Evolutionary conservation across 2,797 vertebrate genomes (phyloP).

Genomic region (Margarornis squamiger): DNA sequence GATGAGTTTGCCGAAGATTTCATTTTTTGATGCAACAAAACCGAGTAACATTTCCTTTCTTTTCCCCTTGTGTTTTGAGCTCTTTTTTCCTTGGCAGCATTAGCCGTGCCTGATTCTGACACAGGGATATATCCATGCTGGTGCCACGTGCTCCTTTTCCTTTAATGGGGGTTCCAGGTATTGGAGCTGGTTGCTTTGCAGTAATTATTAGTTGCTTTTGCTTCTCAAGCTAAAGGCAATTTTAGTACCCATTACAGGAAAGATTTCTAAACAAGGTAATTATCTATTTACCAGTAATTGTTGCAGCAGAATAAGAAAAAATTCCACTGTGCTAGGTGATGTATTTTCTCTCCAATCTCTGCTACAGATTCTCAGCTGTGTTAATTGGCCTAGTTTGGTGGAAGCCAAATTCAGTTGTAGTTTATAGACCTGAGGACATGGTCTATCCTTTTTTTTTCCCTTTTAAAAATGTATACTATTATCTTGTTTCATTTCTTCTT

Average conservation of each 20-base stretch:
- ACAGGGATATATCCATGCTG: neutral
- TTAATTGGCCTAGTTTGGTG: neutral
- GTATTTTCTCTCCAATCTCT: neutral
- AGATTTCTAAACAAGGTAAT: neutral
- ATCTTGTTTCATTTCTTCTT: neutral
- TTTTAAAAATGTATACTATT: neutral
- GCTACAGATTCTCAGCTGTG: neutral
- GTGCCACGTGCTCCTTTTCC: neutral
- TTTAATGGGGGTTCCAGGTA: neutral
- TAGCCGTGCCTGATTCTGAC: neutral
- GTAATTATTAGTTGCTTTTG: conserved; percentile 22
- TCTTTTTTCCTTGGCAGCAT: neutral
- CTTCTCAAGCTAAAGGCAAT: neutral
- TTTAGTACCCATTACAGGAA: neutral
- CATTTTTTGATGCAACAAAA: neutral
- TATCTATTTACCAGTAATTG: neutral
- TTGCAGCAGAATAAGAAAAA: neutral
- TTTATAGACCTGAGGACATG: neutral
- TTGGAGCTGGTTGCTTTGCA: neutral
- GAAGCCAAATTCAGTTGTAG: neutral
- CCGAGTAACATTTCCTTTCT: neutral
- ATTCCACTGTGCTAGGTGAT: neutral
- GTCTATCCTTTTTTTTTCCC: neutral
- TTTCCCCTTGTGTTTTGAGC: neutral
- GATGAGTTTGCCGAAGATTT: neutral